Base-by-base conservation (phyloP, 64 coral and sea anemone species). In the Montipora foliosa region DNA sequence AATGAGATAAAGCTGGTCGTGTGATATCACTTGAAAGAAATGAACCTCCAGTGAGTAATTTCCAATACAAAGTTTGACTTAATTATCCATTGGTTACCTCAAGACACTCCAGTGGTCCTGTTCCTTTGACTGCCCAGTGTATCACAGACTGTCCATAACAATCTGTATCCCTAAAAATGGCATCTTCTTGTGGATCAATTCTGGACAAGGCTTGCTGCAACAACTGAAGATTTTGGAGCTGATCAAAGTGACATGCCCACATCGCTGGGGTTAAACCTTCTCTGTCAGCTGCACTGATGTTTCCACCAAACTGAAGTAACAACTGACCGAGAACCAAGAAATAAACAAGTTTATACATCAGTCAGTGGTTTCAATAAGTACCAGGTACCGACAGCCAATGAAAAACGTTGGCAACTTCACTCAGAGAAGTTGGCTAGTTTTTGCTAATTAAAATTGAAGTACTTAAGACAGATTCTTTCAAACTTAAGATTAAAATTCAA, bases 231-330 rank as follows among this genome's bases (percentile, higher is more conserved):
- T 95, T 98, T 10, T 76, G 62, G 48, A 90, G 57, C 69, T 98
- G 94, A 67, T 98, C 91, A 93, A 93, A 98, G 73, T 98, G 82
- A 83, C 96, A 95, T 53, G 96, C 96, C 96, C 96, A 98, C 96
- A 98, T 98, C 16, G 96, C 82, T 83, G 96, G 93, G 0, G 91
- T 95, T 17, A 98, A 67, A 9, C 96, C 96, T 60, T 98, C 91
- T 57, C 77, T 87, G 58, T 98, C 96, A 20, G 22, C 55, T 2
- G 81, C 87, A 90, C 70, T 91, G 3, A 98, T 64, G 22, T 93
- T 91, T 16, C 76, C 96, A 68, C 96, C 96, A 89, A 87, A 75
- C 57, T 98, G 96, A 67, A 98, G 88, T 24, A 98, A 76, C 53
- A 93, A 62, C 96, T 98, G 37, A 21, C 20, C 14, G 49, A 21